Conservation (phyloP, 1,140 invertebrate species). For the Zaprionus tsacasi region DNA sequence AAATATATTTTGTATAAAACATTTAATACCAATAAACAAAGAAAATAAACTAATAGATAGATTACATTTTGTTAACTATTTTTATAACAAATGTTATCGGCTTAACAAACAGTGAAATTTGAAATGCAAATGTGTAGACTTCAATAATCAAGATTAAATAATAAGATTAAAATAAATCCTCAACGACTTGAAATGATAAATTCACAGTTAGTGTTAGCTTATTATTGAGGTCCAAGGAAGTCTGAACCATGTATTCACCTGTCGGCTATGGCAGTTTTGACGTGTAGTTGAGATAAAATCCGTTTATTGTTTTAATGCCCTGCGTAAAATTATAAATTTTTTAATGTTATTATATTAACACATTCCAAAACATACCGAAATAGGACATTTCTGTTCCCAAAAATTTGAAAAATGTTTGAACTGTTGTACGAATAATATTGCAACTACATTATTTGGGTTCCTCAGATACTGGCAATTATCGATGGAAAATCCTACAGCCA, state of each 20-base stretch:
- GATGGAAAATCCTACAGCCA: neutral
- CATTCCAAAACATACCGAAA: neutral
- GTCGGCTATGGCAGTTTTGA: neutral
- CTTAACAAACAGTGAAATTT: no score
- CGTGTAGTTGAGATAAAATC: neutral
- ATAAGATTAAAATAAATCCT: neutral
- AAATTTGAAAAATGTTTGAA: neutral
- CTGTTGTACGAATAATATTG: neutral
- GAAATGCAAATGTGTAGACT: no score
- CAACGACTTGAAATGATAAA: neutral
- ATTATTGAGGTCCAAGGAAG: neutral
- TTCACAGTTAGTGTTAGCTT: neutral
- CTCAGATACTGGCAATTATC: neutral
- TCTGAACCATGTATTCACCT: neutral
- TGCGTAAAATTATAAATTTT: no score
- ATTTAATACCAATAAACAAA: no score
- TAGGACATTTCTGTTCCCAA: neutral
- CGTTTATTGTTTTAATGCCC: neutral
- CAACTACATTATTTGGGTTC: neutral
- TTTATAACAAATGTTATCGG: no score
- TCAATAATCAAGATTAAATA: no score
- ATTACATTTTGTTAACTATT: no score
- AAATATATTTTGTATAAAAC: neutral
- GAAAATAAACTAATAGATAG: no score
- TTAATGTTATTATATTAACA: no score